Base-by-base conservation (phyloP, 2,888 invertebrate genomes). In the Orthonevra nobilis region DNA sequence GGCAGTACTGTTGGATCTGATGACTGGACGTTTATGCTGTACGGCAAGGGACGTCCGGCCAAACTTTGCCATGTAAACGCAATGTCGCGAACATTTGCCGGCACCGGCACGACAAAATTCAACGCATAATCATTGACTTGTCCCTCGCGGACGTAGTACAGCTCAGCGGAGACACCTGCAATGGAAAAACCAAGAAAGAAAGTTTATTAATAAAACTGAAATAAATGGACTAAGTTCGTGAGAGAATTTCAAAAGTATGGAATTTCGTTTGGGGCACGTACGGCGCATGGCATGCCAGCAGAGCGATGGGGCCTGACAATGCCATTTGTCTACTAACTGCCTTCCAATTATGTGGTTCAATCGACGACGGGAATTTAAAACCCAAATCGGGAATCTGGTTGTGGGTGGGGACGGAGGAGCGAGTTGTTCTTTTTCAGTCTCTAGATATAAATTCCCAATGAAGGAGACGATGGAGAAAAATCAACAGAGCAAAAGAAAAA, bases 61-160 rank as follows among this genome's bases (percentile, higher is more conserved):
- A 96, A 91, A 87, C 95, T 96, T 88, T 97, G 95, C 97, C 97
- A 98, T 7, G 95, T 96, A 89, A 97, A 97, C 86, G 95, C 94
- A 46, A 97, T 91, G 84, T 94, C 93, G 82, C 93, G 92, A 82
- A 97, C 93, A 85, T 95, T 93, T 2, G 95, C 94, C 12, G 95
- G 95, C 81, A 97, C 95, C 0, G 95, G 95, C 48, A 97, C 94
- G 82, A 94, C 92, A 88, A 96, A 98, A 88, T 95, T 94, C 81
- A 97, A 90, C 3, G 97, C 97, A 87, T 97, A 96, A 85, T 94
- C 93, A 89, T 97, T 97, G 87, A 97, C 93, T 86, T 94, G 93
- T 1, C 97, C 97, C 85, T 97, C 95, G 68, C 96, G 91, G 34
- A 97, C 96, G 89, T 97, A 97, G 90, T 94, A 97, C 82, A 97